Evolutionary conservation across 30 jellyfish, hydroid and myxozoan genomes (phyloP), one percentile per base, ranked within the genome.

Genomic region (Pelagia noctiluca): DNA sequence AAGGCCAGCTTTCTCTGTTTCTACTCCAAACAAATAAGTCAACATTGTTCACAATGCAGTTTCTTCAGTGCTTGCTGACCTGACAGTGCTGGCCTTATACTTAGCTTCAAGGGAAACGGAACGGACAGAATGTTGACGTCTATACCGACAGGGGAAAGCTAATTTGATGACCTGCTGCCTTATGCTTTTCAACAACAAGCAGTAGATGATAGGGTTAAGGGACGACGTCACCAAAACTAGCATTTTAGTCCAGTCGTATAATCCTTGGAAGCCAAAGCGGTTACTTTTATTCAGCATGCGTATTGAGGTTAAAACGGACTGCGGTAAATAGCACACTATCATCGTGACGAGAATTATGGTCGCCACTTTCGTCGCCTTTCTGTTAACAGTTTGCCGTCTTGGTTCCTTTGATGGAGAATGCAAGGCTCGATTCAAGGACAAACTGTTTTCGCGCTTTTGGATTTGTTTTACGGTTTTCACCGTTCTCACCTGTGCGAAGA

Each of bases 361-460:
- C 2, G 87, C 87, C 31, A 75, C 87, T 75, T 30, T 75, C 34
- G 87, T 75, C 35, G 87, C 76, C 35, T 75, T 75, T 64, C 52
- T 13, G 61, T 25, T 32, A 23, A 23, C 2, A 11, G 11, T 28
- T 24, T 16, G 52, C 19, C 19, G 26, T 30, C 79, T 8, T 11
- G 13, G 25, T 66, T 12, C 50, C 26, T 16, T 66, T 29, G 30
- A 21, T 53, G 19, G 30, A 11, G 29, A 24, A 32, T 25, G 50
- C 13, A 11, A 29, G 26, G 30, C 25, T 23, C 11, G 32, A 19
- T 50, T 28, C 12, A 79, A 35, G 0, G 90, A 35, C 7, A 65
- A 2, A 35, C 67, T 36, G 8, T 30, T 50, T 22, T 79, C 90
- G 2, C 90, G 63, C 34, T 29, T 64, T 7, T 73, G 35, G 19